Percentiles rank a stretch among this genome's conserved stretches.
Conservation (phyloP, 2,888 invertebrate species). For the Oscheius sp. region DNA sequence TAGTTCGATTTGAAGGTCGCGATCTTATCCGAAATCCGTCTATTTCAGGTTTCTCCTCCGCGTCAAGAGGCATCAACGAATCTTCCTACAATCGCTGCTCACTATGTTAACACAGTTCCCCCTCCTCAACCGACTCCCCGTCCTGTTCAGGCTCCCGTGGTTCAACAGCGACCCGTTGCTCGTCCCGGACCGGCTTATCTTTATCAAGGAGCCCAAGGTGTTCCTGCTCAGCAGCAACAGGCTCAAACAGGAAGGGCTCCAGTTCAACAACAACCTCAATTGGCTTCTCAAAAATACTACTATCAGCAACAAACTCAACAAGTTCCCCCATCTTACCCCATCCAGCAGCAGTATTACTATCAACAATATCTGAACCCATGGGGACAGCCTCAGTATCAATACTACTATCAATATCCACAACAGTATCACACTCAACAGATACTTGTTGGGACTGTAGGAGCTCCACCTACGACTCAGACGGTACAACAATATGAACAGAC, state of each 20-base stretch:
- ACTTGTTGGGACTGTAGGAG: not conserved
- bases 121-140: not conserved
- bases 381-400: conserved; percentile 2
- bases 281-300: not conserved
- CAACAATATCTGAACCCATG: not conserved
- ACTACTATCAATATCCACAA: not conserved
- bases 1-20: not conserved
- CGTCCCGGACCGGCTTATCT: not conserved
- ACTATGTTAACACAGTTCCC: not conserved
- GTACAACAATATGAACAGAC: no score
- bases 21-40: not conserved
- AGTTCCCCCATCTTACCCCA: not conserved
- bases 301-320: conserved; percentile 8
- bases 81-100: no score
- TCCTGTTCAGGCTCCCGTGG: not conserved
- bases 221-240: not conserved
- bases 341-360: conserved; percentile 13
- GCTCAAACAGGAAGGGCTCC: not conserved
- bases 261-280: not conserved
- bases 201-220: not conserved
- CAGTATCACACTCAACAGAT: conserved; percentile 18
- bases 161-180: not conserved
- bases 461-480: no score
- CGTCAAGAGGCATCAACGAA: not conserved
- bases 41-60: not conserved